These are phyloP conservation scores for Bombus pyrosoma DNA, from an alignment of 1,140 invertebrate genomes.

Conservation along the genomic window DNA sequence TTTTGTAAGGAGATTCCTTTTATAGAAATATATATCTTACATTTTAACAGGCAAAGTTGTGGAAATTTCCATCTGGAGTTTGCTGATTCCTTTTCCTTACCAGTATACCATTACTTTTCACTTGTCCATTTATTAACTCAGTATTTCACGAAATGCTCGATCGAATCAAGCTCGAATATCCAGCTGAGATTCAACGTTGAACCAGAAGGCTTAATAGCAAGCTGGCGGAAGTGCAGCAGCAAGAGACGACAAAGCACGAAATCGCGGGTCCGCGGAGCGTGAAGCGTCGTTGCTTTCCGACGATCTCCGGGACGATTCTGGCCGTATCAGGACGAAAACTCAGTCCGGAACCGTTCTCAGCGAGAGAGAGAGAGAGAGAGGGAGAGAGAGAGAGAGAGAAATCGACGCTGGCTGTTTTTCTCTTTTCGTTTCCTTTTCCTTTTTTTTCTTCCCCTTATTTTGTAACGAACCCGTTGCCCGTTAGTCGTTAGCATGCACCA, in stretches of 20 bases:
- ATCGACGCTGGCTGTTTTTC: neutral
- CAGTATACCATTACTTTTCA: too few species aligned
- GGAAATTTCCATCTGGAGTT: too few species aligned
- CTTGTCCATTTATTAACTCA: neutral
- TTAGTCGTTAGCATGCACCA: slow-evolving; percentile 65
- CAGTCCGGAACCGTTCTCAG: neutral
- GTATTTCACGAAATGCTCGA: neutral
- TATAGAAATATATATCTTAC: too few species aligned
- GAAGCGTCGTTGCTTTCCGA: neutral
- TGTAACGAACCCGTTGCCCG: slow-evolving; percentile 43
- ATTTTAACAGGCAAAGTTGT: too few species aligned
- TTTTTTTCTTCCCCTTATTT: neutral
- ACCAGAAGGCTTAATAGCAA: neutral
- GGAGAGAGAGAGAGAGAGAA: neutral
- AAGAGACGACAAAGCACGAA: slow-evolving; percentile 28
- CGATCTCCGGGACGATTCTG: neutral
- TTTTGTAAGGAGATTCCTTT: too few species aligned
- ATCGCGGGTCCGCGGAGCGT: neutral
- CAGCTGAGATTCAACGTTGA: too few species aligned
- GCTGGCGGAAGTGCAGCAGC: slow-evolving; percentile 30
- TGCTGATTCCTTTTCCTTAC: too few species aligned
- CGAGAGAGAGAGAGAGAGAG: too few species aligned
- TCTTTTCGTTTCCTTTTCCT: neutral
- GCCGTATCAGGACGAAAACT: neutral
- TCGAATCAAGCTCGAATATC: neutral